Percentiles rank a stretch among this genome's conserved stretches.
These are phyloP conservation scores for Eulemur rufifrons DNA, from an alignment of 2,113 vertebrate species.

Conservation along the genomic window DNA sequence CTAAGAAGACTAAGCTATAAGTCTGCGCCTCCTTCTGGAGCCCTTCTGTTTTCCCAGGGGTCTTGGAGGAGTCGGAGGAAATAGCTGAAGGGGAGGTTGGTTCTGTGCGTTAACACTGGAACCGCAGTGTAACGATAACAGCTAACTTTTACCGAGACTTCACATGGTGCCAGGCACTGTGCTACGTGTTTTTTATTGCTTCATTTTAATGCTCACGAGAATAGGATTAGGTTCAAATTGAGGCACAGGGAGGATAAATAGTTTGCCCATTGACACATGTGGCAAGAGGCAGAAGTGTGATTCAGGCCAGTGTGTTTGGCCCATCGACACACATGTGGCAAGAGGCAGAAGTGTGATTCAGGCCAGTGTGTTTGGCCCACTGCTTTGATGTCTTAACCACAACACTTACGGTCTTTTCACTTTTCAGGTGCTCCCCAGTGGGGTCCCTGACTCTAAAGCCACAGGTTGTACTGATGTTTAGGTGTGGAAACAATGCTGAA, in stretches of 20 bases:
- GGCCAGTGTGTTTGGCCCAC: not conserved
- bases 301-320: not conserved
- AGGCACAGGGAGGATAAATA: not conserved
- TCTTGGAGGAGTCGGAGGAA: not conserved
- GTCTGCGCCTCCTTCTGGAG: not conserved
- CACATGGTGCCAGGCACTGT: not conserved
- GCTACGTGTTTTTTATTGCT: constrained; percentile 11
- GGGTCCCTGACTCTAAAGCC: not conserved
- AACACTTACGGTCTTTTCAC: not conserved
- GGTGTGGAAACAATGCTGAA: not conserved
- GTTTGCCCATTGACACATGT: not conserved
- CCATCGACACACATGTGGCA: not conserved
- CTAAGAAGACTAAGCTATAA: not conserved
- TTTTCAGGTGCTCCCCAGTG: not conserved
- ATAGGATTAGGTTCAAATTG: not conserved
- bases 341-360: not conserved
- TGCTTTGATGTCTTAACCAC: not conserved
- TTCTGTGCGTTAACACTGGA: not conserved
- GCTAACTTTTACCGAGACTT: not conserved
- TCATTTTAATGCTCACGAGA: constrained; percentile 11
- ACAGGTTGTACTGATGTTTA: not conserved
- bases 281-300: not conserved
- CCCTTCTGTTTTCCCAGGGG: not conserved
- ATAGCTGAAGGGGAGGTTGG: not conserved
- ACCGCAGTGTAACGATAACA: not conserved